Conservation (phyloP, 2,797 vertebrate genomes). For the Heliangelus exortis region DNA sequence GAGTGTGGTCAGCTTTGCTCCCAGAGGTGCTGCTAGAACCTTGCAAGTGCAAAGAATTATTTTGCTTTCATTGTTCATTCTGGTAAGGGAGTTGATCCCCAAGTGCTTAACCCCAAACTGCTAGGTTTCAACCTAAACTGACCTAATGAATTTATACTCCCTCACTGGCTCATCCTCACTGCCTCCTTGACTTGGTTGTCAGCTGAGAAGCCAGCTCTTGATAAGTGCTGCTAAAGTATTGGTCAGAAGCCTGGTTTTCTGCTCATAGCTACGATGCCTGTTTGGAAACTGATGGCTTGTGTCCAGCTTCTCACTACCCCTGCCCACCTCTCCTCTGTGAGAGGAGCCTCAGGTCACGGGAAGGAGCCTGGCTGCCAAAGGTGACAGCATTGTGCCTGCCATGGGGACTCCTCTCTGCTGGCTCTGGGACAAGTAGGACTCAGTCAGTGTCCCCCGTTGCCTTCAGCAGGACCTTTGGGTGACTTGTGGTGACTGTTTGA, state of each 20-base stretch:
- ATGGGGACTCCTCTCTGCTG: background rate
- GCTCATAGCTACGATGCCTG: background rate
- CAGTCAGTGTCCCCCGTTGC: background rate
- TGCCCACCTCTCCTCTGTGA: background rate
- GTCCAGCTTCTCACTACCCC: background rate
- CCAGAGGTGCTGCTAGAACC: background rate
- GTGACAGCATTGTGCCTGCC: background rate
- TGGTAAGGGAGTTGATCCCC: background rate
- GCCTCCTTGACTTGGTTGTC: background rate
- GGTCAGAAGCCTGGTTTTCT: background rate
- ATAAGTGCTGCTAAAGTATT: background rate
- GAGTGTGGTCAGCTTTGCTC: background rate
- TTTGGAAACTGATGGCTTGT: background rate
- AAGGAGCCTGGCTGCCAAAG: background rate
- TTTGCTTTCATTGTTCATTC: background rate
- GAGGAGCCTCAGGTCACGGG: background rate
- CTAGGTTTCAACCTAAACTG: background rate
- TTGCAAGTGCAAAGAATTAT: background rate
- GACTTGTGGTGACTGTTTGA: background rate
- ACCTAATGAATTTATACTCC: background rate
- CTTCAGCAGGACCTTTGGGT: background rate
- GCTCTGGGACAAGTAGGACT: constrained; percentile 18
- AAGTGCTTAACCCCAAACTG: background rate
- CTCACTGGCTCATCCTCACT: background rate
- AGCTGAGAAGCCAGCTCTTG: background rate